Evolutionary conservation across 2,888 invertebrate species (phyloP).

Genomic region (Scaptomyza caliginosa): DNA sequence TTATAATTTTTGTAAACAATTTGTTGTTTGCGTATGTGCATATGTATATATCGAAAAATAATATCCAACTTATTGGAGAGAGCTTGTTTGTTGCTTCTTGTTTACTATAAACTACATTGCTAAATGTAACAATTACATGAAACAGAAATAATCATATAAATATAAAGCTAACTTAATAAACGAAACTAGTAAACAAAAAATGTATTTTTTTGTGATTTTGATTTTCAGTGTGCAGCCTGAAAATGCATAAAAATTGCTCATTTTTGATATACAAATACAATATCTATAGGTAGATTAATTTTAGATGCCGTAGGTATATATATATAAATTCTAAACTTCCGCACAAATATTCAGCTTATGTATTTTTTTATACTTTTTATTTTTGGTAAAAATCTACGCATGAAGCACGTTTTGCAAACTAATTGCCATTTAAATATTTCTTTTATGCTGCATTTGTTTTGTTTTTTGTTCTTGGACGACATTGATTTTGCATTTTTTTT

Average conservation of each 20-base stretch:
- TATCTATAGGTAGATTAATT: constrained; percentile 67
- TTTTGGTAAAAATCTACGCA: constrained; percentile 75
- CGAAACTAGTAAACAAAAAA: constrained; percentile 23
- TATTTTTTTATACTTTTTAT: constrained; percentile 36
- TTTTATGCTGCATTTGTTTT: constrained; percentile 44
- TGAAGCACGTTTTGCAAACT: constrained; percentile 73
- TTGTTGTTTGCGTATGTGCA: constrained; percentile 10
- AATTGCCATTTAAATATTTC: constrained; percentile 70
- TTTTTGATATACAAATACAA: constrained; percentile 75
- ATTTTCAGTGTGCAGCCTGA: constrained; percentile 47
- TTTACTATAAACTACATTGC: constrained; percentile 57
- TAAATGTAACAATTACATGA: constrained; percentile 51
- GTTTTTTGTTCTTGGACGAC: constrained; percentile 79
- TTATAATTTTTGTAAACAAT: constrained; percentile 44
- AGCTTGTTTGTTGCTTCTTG: constrained; percentile 28
- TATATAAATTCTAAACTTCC: constrained; percentile 77
- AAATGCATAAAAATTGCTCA: constrained; percentile 73
- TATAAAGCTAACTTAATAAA: constrained; percentile 60
- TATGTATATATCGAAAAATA: constrained; percentile 43
- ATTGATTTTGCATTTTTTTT: constrained; percentile 76
- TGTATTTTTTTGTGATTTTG: constrained; percentile 24
- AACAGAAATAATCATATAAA: constrained; percentile 53
- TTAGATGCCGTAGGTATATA: constrained; percentile 59
- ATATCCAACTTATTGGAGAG: constrained; percentile 37
- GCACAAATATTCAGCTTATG: constrained; percentile 74